phyloP scores from a whole-genome alignment of 2,113 vertebrate genomes.

The Spermophilus dauricus region DNA sequence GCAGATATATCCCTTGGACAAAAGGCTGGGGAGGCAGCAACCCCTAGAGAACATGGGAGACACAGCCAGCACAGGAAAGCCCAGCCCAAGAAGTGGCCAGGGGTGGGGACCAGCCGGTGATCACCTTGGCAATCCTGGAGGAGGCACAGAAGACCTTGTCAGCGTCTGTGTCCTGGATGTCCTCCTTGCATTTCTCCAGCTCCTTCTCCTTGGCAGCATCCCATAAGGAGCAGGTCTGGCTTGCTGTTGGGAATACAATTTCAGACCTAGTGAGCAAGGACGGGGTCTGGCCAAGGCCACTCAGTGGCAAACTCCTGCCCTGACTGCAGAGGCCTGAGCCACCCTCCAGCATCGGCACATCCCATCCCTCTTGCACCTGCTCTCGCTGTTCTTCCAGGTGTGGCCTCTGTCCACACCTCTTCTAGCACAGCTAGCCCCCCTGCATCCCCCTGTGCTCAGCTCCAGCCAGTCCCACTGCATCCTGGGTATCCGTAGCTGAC shows the following conservation, averaged over 20 bases:
- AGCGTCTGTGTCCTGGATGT: not conserved
- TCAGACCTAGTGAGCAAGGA: fast-evolving
- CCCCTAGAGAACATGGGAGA: too few relatives aligned
- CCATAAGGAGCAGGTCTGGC: constrained; percentile 77
- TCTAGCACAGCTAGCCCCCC: fast-evolving
- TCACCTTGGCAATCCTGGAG: constrained; percentile 76
- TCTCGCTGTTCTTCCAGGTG: too few relatives aligned
- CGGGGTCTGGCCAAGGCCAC: not conserved
- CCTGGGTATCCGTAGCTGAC: not conserved
- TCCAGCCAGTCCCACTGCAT: not conserved
- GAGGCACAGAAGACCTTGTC: constrained; percentile 26
- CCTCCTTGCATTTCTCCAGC: constrained; percentile 59
- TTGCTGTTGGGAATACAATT: constrained; percentile 43
- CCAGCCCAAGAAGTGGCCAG: not conserved
- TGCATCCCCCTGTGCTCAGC: not conserved
- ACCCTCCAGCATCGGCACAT: not conserved
- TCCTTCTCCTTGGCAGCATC: constrained; percentile 10
- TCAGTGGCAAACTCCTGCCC: fast-evolving
- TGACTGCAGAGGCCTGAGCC: not conserved
- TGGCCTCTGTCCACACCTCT: not conserved
- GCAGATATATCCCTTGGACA: not conserved
- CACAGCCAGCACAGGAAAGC: not conserved
- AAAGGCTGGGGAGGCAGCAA: not conserved
- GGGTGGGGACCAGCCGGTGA: fast-evolving
- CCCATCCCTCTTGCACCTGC: not conserved